phyloP scores from a whole-genome alignment of 2,888 invertebrate species.

The Drosophila multiciliata region DNA sequence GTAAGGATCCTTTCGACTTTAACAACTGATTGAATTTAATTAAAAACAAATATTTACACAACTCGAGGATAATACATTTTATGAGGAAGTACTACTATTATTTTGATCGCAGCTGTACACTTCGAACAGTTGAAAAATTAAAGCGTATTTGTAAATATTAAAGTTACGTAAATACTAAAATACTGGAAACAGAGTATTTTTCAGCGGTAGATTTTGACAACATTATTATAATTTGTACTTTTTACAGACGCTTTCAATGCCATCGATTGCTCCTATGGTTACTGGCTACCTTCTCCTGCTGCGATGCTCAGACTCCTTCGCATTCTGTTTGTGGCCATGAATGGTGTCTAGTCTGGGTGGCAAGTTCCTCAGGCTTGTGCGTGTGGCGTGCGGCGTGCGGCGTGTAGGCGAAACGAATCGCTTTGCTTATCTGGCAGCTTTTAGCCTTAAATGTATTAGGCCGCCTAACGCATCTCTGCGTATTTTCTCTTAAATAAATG shows the following conservation, averaged over 20 bases:
- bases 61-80: background rate
- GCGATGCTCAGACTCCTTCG: background rate
- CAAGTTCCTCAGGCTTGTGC: conserved; percentile 7
- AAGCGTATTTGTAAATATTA: background rate
- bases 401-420: conserved; percentile 23
- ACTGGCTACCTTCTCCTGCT: background rate
- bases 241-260: background rate
- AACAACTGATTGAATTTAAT: background rate
- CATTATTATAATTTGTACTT: background rate
- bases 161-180: background rate
- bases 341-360: conserved; percentile 6
- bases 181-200: background rate
- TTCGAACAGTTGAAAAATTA: background rate
- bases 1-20: background rate
- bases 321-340: background rate
- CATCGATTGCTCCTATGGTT: background rate
- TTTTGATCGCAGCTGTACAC: background rate
- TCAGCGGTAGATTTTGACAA: background rate
- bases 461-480: conserved; percentile 53
- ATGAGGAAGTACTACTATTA: background rate
- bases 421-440: conserved; percentile 41
- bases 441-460: conserved; percentile 54
- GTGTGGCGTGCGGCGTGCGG: background rate
- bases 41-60: background rate
- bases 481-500: conserved; percentile 70